Conservation (phyloP, 2,888 invertebrate genomes). For the Heliconius ismenius region DNA sequence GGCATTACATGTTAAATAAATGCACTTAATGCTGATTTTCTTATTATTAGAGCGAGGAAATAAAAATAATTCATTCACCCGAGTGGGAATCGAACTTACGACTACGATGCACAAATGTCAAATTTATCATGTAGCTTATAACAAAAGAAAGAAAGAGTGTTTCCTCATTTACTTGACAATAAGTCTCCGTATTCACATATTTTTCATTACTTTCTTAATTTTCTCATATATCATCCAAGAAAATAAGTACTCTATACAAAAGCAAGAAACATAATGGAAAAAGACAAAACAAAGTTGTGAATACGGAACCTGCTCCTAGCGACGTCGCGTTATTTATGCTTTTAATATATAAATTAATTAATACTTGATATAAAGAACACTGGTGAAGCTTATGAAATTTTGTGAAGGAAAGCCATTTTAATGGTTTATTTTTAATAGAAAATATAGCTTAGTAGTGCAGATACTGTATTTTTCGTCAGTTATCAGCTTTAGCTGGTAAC, state of each 20-base stretch:
- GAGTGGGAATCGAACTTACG: too few species aligned
- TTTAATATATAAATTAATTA: conserved; percentile 14
- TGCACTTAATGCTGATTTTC: too few species aligned
- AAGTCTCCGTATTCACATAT: neutral
- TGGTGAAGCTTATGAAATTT: neutral
- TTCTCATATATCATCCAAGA: conserved; percentile 14
- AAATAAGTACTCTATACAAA: conserved; percentile 10
- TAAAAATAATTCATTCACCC: too few species aligned
- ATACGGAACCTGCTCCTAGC: conserved; percentile 9
- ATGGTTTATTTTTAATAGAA: neutral
- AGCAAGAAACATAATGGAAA: conserved; percentile 5
- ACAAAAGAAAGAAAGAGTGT: neutral
- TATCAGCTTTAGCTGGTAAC: too few species aligned
- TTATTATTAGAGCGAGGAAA: neutral
- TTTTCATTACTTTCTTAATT: neutral
- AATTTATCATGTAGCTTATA: neutral
- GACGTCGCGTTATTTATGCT: conserved; percentile 8
- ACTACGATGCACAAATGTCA: neutral
- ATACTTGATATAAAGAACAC: neutral
- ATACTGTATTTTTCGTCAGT: too few species aligned
- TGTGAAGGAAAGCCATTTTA: neutral
- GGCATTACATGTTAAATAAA: neutral
- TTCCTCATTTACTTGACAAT: neutral
- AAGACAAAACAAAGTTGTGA: conserved; percentile 14
- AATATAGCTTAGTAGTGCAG: neutral